Conservation (phyloP, 2,113 vertebrate species). For the Stegostoma tigrinum region DNA sequence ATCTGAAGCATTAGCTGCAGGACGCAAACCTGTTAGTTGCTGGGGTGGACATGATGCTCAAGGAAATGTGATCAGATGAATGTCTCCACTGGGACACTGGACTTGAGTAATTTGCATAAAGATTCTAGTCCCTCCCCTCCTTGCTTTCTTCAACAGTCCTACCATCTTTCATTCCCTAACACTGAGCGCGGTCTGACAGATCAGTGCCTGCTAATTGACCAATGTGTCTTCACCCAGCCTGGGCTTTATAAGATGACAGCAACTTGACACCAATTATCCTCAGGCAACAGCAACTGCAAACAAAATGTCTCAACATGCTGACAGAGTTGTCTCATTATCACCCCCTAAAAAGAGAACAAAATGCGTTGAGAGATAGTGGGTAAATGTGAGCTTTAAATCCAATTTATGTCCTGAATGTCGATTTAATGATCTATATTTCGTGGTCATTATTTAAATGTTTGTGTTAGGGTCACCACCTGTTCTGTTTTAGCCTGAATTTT, state of each 20-base stretch:
- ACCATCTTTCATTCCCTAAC: background rate
- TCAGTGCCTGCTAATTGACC: constrained; percentile 13
- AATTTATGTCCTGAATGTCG: background rate
- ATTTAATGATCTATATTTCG: constrained; percentile 15
- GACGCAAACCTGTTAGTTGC: background rate
- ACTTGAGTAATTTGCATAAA: background rate
- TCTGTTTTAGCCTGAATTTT: background rate
- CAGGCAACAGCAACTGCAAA: constrained; percentile 26
- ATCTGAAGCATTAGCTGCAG: background rate
- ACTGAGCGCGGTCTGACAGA: background rate
- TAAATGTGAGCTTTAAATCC: background rate
- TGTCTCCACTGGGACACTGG: background rate
- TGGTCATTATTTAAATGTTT: background rate
- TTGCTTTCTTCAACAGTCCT: background rate
- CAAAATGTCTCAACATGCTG: constrained; percentile 23
- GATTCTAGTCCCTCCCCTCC: background rate
- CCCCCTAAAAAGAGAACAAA: constrained; percentile 23
- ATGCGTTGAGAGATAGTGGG: background rate
- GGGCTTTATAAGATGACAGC: constrained; percentile 5
- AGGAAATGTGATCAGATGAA: background rate
- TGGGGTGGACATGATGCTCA: background rate
- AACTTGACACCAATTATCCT: constrained; percentile 34
- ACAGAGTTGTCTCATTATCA: constrained; percentile 29
- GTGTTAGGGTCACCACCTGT: background rate
- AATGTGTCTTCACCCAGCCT: constrained; percentile 7